Evolutionary conservation across 2,113 vertebrate genomes (phyloP).

Genomic region (Seriola quinqueradiata): DNA sequence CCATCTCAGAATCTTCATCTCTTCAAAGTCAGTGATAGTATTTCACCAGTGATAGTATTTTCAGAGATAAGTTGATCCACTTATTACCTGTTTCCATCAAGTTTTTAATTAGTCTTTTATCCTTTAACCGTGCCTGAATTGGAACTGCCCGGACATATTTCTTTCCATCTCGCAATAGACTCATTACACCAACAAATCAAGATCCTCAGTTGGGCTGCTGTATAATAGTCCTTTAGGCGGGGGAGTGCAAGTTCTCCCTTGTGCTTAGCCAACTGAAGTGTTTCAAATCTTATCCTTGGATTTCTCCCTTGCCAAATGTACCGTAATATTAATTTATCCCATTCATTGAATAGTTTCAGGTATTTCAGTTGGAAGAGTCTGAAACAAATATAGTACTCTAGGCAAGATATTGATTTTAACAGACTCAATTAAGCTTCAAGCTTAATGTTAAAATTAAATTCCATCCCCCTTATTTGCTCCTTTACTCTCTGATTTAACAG

Average conservation of each 20-base stretch:
- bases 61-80: too few relatives aligned
- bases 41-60: too few relatives aligned
- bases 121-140: neutral
- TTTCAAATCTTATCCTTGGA: neutral
- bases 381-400: neutral
- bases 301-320: constrained; percentile 1
- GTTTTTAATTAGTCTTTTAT: neutral
- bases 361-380: constrained; percentile 10
- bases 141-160: neutral
- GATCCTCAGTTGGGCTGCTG: neutral
- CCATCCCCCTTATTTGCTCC: too few relatives aligned
- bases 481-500: too few relatives aligned
- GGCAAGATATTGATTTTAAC: neutral
- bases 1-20: too few relatives aligned
- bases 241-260: neutral
- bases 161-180: neutral
- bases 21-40: too few relatives aligned
- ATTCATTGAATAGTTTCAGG: neutral
- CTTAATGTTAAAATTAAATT: too few relatives aligned
- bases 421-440: neutral
- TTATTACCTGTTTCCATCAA: too few relatives aligned
- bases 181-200: neutral
- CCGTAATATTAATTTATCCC: neutral
- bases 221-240: neutral
- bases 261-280: neutral